Evolutionary conservation across 2,888 invertebrate genomes (phyloP), one percentile per base, ranked within the genome.

Genomic region (Volucella zonaria): DNA sequence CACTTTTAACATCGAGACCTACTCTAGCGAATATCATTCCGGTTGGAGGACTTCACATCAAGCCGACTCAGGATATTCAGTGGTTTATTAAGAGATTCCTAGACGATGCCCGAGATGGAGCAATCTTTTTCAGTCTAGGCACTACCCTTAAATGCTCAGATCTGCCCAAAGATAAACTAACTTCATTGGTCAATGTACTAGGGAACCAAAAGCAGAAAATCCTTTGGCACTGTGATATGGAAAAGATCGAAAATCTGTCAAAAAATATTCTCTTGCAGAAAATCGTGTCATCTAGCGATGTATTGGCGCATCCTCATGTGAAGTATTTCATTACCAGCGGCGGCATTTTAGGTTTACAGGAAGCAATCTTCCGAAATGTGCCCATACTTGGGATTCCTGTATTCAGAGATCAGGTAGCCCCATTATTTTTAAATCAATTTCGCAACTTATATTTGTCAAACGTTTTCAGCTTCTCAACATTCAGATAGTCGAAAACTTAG

Each of bases 21-120:
- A 87, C 90, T 1, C 89, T 92, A 8, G 91, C 92, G 3, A 92
- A 92, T 12, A 89, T 93, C 10, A 89, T 94, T 4, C 92, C 93
- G 51, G 92, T 94, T 1, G 94, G 93, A 0, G 94, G 94, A 9
- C 87, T 93, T 11, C 94, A 94, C 77, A 92, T 94, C 40, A 90
- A 91, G 8, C 90, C 89, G 10, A 89, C 91, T 0, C 91, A 92
- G 62, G 89, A 89, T 12, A 86, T 92, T 56, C 89, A 91, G 15
- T 90, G 92, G 90, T 90, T 92, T 59, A 87, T 93, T 1, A 89
- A 91, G 61, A 89, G 91, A 10, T 93, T 91, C 68, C 83, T 93
- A n/a, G 92, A 92, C 64, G 91, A 91, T 62, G 89, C 92, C 2
- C 88, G 90, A 0, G 77, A 90, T 1, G 93, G 93, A 1, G 91